phyloP scores from a whole-genome alignment of 2,797 vertebrate genomes.

The Carcharodon carcharias region DNA sequence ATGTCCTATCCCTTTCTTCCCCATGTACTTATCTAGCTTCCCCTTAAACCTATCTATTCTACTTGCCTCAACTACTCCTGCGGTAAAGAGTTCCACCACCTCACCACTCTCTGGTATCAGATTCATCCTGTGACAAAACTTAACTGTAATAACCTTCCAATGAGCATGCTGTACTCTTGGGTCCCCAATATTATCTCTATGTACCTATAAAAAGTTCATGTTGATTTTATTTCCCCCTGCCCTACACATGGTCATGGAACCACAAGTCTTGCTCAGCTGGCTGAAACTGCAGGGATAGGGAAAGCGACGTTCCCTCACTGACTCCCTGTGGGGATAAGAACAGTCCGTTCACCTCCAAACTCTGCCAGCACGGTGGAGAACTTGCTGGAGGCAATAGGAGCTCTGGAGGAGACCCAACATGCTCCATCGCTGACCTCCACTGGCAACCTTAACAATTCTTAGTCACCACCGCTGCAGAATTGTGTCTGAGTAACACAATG shows the following conservation, averaged over 20 bases:
- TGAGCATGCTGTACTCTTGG: background rate
- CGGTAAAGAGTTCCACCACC: background rate
- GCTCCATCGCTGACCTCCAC: background rate
- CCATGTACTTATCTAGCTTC: too few relatives aligned
- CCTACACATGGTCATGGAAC: background rate
- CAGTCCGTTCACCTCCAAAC: background rate
- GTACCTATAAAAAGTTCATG: background rate
- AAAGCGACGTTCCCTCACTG: background rate
- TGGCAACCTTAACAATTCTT: background rate
- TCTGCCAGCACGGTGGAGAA: background rate
- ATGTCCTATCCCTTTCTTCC: too few relatives aligned
- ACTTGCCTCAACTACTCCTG: too few relatives aligned
- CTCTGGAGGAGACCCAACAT: background rate
- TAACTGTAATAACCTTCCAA: background rate
- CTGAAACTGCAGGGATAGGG: background rate
- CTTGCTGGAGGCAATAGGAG: background rate
- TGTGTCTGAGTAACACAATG: background rate
- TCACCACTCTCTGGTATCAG: background rate
- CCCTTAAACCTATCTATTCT: too few relatives aligned
- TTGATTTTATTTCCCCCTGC: background rate
- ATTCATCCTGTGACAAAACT: background rate
- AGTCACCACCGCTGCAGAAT: background rate
- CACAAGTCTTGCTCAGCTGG: background rate
- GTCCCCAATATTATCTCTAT: background rate
- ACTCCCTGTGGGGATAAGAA: background rate